Evolutionary conservation across 2,888 invertebrate genomes (phyloP).

Genomic region (Acleris laterana): DNA sequence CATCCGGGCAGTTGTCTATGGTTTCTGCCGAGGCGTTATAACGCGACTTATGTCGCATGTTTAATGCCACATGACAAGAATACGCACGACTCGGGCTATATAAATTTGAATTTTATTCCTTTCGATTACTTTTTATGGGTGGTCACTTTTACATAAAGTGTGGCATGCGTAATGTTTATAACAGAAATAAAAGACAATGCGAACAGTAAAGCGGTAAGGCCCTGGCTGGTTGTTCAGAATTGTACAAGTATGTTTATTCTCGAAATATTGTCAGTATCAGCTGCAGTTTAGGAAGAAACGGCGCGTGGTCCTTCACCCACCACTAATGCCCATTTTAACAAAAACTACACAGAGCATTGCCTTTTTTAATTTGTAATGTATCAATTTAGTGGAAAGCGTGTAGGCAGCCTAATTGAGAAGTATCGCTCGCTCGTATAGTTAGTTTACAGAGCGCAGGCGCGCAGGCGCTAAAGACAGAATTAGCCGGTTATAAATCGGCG

Average conservation of each 20-base stretch:
- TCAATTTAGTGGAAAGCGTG: slow-evolving; percentile 13
- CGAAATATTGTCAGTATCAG: no score
- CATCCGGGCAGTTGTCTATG: slow-evolving; percentile 26
- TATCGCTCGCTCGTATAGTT: slow-evolving; percentile 34
- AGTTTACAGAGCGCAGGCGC: slow-evolving; percentile 51
- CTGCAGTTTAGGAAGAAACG: no score
- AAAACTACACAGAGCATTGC: no score
- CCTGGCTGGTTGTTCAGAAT: no score
- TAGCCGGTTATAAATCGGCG: slow-evolving; percentile 56
- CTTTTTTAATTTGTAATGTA: not conserved
- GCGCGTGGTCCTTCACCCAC: no score
- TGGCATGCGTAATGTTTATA: slow-evolving; percentile 10
- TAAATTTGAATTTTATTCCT: slow-evolving; percentile 29
- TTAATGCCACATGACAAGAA: slow-evolving; percentile 16
- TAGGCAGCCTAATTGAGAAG: slow-evolving; percentile 18
- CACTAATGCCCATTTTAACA: no score
- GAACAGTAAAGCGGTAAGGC: not conserved
- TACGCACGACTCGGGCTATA: slow-evolving; percentile 11
- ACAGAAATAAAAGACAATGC: slow-evolving; percentile 1
- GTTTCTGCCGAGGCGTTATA: slow-evolving; percentile 10
- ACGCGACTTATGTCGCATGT: slow-evolving; percentile 14
- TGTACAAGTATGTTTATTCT: no score
- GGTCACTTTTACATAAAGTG: slow-evolving; percentile 25
- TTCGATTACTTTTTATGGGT: slow-evolving; percentile 35
- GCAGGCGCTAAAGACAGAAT: slow-evolving; percentile 49